Conservation (phyloP, 1,140 invertebrate genomes). For the Drosophila setifemur region DNA sequence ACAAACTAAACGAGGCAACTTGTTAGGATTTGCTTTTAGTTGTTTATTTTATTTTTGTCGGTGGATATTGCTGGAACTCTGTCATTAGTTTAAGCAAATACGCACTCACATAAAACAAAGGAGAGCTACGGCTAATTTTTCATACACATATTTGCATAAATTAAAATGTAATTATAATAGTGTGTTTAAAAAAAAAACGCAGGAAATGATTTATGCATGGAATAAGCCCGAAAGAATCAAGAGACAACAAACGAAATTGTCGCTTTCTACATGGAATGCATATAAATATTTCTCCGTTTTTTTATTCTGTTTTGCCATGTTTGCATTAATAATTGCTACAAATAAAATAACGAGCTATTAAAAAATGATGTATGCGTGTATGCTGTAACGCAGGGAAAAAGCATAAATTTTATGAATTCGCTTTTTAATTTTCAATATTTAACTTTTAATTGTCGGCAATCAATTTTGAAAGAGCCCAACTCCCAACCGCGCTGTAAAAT, state of each 20-base stretch:
- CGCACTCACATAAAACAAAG: slow-evolving; percentile 3
- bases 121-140: slow-evolving; percentile 59
- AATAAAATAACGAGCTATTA: slow-evolving; percentile 76
- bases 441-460: slow-evolving; percentile 78
- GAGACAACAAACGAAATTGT: slow-evolving; percentile 55
- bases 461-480: slow-evolving; percentile 57
- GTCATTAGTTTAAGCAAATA: slow-evolving; percentile 70
- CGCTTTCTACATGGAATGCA: slow-evolving; percentile 25
- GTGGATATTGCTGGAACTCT: slow-evolving; percentile 19
- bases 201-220: slow-evolving; percentile 75
- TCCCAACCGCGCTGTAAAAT: slow-evolving; percentile 40
- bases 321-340: slow-evolving; percentile 79
- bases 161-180: slow-evolving; percentile 80
- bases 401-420: slow-evolving; percentile 45
- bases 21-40: slow-evolving; percentile 30
- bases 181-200: slow-evolving; percentile 45
- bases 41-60: slow-evolving; percentile 4
- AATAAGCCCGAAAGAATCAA: slow-evolving; percentile 58
- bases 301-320: slow-evolving; percentile 35
- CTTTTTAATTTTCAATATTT: slow-evolving; percentile 78
- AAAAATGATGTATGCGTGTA: slow-evolving; percentile 24
- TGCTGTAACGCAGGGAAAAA: slow-evolving; percentile 21
- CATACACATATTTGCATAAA: slow-evolving; percentile 74
- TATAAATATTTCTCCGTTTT: slow-evolving; percentile 54
- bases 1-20: slow-evolving; percentile 10